Percentiles rank a stretch among this genome's conserved stretches.
Conservation (phyloP, 1,140 invertebrate genomes). For the Drosophila hydei region DNA sequence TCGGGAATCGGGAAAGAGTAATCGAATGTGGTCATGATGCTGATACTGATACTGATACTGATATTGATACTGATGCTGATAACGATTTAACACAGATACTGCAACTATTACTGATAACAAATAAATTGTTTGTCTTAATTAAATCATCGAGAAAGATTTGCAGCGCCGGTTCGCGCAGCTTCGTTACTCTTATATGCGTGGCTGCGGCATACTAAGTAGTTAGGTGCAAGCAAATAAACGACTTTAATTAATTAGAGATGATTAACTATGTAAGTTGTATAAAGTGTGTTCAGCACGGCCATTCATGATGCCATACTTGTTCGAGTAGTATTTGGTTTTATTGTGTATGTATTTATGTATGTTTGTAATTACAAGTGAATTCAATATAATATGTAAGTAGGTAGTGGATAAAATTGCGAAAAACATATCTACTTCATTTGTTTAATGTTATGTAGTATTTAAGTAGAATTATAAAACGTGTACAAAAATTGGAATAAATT, state of each 20-base stretch:
- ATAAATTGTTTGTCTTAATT: conserved; percentile 49
- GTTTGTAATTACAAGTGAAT: conserved; percentile 78
- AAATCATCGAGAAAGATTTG: conserved; percentile 47
- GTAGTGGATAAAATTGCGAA: conserved; percentile 75
- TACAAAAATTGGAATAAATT: conserved; percentile 39
- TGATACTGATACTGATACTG: conserved; percentile 54
- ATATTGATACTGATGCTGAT: conserved; percentile 42
- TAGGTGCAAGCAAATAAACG: conserved; percentile 84
- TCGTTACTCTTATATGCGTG: conserved; percentile 78
- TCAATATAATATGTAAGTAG: conserved; percentile 65
- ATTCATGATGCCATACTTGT: background rate
- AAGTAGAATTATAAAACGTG: conserved; percentile 52
- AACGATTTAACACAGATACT: conserved; percentile 44
- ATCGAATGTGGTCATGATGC: conserved; percentile 68
- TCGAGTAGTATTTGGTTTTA: background rate
- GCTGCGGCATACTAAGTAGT: conserved; percentile 84
- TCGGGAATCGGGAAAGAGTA: conserved; percentile 42
- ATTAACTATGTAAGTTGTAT: conserved; percentile 60
- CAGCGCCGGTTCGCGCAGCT: conserved; percentile 44
- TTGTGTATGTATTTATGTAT: conserved; percentile 20
- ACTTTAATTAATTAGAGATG: conserved; percentile 72
- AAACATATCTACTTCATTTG: conserved; percentile 73
- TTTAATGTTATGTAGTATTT: conserved; percentile 59
- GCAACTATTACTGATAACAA: conserved; percentile 52
- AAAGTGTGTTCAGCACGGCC: conserved; percentile 1